These are phyloP conservation scores for Varanus komodoensis DNA, from an alignment of 2,113 vertebrate genomes.

Conservation along the genomic window DNA sequence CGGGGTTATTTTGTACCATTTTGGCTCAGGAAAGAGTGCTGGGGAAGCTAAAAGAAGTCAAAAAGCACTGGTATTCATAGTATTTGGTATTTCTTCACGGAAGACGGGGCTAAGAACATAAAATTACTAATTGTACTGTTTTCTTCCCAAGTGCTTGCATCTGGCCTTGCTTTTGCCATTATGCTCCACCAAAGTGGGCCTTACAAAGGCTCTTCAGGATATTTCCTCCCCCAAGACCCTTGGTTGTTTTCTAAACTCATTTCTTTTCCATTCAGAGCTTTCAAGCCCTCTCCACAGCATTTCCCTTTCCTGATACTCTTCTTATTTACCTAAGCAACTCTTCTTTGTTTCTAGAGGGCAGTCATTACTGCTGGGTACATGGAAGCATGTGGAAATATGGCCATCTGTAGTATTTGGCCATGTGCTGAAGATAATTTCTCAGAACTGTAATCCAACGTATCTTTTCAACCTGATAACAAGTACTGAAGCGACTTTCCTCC, in stretches of 20 bases:
- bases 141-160: background rate
- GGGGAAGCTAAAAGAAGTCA: background rate
- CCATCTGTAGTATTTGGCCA: background rate
- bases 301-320: background rate
- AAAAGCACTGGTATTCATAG: background rate
- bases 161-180: background rate
- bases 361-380: background rate
- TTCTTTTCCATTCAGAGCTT: background rate
- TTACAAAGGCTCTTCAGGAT: background rate
- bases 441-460: too few species aligned
- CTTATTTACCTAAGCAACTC: background rate
- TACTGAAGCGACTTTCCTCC: background rate
- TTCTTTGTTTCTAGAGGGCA: too few species aligned
- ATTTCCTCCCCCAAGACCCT: background rate
- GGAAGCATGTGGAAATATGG: background rate
- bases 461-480: too few species aligned
- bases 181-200: background rate
- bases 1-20: background rate
- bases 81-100: too few species aligned
- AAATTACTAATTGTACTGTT: background rate
- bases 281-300: too few species aligned
- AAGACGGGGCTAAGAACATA: background rate
- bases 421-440: background rate
- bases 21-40: background rate
- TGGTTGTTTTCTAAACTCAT: background rate